These are phyloP conservation scores for Paramuricea clavata DNA, from an alignment of 92 coral and sea anemone species.

Conservation along the genomic window DNA sequence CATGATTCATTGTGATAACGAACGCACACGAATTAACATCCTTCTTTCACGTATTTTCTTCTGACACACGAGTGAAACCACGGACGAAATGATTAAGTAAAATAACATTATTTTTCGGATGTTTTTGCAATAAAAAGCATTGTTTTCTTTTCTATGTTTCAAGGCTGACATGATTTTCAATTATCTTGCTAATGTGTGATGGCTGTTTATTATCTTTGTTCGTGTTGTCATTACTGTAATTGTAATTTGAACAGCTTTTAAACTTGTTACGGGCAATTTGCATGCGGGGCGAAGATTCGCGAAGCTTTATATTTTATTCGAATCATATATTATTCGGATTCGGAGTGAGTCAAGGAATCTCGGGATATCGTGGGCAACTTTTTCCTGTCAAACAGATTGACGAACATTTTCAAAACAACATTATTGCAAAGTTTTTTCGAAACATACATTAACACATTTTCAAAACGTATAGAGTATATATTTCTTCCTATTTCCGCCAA, in stretches of 20 bases:
- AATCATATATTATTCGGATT: neutral
- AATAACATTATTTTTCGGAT: neutral
- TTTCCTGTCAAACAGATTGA: too few relatives aligned
- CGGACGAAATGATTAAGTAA: neutral
- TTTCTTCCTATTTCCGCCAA: too few relatives aligned
- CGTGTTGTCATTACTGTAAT: slow-evolving; percentile 16
- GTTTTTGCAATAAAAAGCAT: neutral
- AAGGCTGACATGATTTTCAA: slow-evolving; percentile 24
- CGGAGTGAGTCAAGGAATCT: neutral
- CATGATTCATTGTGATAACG: too few relatives aligned
- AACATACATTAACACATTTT: too few relatives aligned
- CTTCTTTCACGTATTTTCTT: neutral
- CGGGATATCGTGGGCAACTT: too few relatives aligned
- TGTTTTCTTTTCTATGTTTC: neutral
- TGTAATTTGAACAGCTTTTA: slow-evolving; percentile 20
- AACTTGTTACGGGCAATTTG: neutral
- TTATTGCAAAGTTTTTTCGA: too few relatives aligned
- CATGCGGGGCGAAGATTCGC: neutral
- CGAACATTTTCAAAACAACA: too few relatives aligned
- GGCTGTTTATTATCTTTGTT: neutral
- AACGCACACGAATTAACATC: too few relatives aligned
- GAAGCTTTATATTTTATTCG: neutral
- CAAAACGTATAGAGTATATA: too few relatives aligned
- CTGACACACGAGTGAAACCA: neutral
- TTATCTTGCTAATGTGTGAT: slow-evolving; percentile 12